Percentiles rank a stretch among this genome's conserved stretches.
Conservation (phyloP, 2,797 vertebrate species). For the Spinus pinus region DNA sequence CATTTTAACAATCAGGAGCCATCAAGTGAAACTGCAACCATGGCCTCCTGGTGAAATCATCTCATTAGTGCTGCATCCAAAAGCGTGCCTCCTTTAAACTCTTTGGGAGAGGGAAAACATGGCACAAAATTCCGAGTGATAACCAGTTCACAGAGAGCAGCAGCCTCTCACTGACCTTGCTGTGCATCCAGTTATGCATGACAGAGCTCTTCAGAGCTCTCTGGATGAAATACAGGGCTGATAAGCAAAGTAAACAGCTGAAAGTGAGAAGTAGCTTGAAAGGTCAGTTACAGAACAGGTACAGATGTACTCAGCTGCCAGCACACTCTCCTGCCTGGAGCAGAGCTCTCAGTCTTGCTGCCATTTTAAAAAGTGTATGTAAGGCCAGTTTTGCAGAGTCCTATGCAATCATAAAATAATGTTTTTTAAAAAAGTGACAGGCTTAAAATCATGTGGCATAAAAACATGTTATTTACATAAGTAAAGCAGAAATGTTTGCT, state of each 20-base stretch:
- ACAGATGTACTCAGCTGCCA: neutral
- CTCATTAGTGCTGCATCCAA: accelerated
- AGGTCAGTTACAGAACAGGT: neutral
- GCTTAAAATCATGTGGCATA: neutral
- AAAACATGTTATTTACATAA: neutral
- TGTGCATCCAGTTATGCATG: neutral
- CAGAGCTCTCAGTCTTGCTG: neutral
- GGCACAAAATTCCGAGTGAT: accelerated
- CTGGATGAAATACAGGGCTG: neutral
- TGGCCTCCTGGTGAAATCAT: neutral
- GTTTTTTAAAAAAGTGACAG: neutral
- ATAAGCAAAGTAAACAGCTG: conserved; percentile 34
- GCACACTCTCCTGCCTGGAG: neutral
- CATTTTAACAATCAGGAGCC: neutral
- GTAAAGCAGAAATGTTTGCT: neutral
- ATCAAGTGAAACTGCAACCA: neutral
- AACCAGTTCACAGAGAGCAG: neutral
- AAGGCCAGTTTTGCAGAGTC: neutral
- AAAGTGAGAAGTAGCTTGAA: conserved; percentile 35
- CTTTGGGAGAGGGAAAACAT: neutral
- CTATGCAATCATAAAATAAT: neutral
- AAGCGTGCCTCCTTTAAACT: neutral
- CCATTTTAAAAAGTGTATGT: neutral
- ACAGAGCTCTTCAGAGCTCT: neutral
- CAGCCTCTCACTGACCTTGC: neutral